Percentiles rank a stretch among this genome's conserved stretches.
Conservation (phyloP, 1,140 invertebrate genomes). For the Brachionus paranguensis region DNA sequence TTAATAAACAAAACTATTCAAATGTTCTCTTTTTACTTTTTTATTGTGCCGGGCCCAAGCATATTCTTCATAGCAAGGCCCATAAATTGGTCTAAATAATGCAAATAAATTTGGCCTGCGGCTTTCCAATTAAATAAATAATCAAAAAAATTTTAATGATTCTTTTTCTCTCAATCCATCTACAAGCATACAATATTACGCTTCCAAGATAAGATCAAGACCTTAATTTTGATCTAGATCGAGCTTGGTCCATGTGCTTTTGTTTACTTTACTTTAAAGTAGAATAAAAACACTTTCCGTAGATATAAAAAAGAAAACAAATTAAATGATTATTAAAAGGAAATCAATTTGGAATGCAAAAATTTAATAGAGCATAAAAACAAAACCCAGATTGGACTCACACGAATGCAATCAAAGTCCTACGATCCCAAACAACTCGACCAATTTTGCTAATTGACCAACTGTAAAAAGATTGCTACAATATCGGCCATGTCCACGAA, state of each 20-base stretch:
- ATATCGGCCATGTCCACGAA: not conserved
- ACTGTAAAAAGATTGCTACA: not conserved
- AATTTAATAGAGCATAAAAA: conserved; percentile 35
- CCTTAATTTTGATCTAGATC: not conserved
- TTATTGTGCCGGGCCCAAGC: no score
- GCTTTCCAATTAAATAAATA: not conserved
- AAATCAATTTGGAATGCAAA: conserved; percentile 23
- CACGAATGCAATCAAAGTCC: not conserved
- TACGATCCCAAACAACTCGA: not conserved
- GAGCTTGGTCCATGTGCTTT: not conserved
- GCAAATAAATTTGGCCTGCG: not conserved
- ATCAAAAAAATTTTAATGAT: not conserved
- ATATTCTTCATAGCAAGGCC: no score
- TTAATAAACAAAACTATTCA: no score
- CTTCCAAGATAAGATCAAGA: not conserved
- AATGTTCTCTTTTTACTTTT: no score
- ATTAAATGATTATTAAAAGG: conserved; percentile 1
- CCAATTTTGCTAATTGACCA: not conserved
- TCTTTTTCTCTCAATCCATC: not conserved
- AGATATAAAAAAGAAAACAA: not conserved
- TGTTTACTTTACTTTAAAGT: not conserved
- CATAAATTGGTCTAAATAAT: no score
- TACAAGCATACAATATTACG: not conserved
- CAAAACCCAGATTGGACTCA: not conserved
- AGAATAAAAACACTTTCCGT: not conserved